These are phyloP conservation scores for Leptinotarsa juncta DNA, from an alignment of 2,888 invertebrate species.

Conservation along the genomic window DNA sequence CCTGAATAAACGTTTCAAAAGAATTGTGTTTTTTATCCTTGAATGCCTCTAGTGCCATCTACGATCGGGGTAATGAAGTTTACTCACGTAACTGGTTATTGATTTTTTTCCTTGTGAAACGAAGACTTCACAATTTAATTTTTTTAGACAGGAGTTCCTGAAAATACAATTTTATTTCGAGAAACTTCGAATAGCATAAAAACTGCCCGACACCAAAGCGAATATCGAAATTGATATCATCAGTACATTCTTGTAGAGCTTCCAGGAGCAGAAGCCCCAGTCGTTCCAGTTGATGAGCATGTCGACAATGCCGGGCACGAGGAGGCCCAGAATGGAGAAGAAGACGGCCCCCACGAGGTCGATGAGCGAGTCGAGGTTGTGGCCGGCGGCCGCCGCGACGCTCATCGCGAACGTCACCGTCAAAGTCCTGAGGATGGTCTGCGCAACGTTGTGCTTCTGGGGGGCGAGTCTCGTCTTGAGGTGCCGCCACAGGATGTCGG, in stretches of 20 bases:
- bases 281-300: constrained; percentile 78
- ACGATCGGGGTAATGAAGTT: background rate
- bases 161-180: background rate
- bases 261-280: constrained; percentile 75
- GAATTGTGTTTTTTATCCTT: background rate
- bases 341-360: constrained; percentile 86
- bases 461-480: constrained; percentile 68
- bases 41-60: background rate
- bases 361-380: constrained; percentile 87
- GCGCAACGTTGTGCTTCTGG: constrained; percentile 67
- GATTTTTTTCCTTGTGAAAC: background rate
- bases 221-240: constrained; percentile 73
- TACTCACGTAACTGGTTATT: background rate
- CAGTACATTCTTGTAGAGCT: constrained; percentile 74
- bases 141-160: background rate
- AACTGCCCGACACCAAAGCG: constrained; percentile 76
- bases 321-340: constrained; percentile 76
- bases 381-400: constrained; percentile 72
- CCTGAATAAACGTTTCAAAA: constrained; percentile 29
- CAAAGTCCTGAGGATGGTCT: constrained; percentile 68
- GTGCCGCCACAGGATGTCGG: constrained; percentile 88
- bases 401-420: constrained; percentile 71
- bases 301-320: constrained; percentile 80
- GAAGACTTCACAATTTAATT: background rate
- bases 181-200: constrained; percentile 56